phyloP scores from a whole-genome alignment of 2,888 invertebrate species.

The Leptura quadrifasciata region DNA sequence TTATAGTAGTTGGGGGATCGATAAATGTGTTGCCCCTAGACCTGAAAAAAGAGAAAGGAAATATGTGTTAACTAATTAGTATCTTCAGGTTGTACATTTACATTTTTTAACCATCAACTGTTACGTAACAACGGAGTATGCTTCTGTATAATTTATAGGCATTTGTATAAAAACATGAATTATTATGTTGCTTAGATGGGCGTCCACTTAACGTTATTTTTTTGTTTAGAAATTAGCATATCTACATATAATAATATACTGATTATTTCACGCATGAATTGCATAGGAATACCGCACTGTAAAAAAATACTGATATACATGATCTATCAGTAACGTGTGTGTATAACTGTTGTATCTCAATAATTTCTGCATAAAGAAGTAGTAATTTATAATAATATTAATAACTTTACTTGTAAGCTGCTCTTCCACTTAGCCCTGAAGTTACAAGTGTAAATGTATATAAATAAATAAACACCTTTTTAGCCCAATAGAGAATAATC shows the following conservation, averaged over 20 bases:
- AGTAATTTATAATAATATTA: no score
- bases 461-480: no score
- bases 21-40: not conserved
- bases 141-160: constrained; percentile 1
- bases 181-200: not conserved
- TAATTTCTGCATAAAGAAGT: no score
- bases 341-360: no score
- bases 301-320: no score
- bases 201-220: not conserved
- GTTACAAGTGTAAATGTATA: no score
- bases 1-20: not conserved
- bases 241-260: not conserved
- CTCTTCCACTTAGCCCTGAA: no score
- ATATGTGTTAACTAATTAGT: constrained; percentile 7
- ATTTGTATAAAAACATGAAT: not conserved
- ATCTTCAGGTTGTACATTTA: not conserved
- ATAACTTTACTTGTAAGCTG: no score
- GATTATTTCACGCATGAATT: not conserved
- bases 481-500: no score
- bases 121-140: not conserved
- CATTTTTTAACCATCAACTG: not conserved
- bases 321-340: no score
- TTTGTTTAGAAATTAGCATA: not conserved
- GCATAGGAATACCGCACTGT: no score
- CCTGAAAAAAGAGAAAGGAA: not conserved